Evolutionary conservation across 2,888 invertebrate genomes (phyloP).

Genomic region (Piscicola geometra): DNA sequence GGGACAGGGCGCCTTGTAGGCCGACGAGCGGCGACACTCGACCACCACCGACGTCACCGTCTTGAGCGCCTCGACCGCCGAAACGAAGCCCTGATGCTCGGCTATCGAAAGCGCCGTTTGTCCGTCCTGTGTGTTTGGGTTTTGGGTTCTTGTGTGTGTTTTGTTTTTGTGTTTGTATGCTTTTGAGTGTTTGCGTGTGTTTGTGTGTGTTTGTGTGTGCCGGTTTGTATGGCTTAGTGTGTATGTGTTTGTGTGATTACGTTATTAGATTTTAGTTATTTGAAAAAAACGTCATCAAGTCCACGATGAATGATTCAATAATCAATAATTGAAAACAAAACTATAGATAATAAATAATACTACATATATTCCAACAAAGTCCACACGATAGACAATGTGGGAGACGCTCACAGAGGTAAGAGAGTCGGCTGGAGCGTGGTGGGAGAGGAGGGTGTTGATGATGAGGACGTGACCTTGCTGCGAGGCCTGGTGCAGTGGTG

Average conservation of each 20-base stretch:
- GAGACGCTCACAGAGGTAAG: neutral
- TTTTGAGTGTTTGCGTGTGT: too few relatives aligned
- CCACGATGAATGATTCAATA: too few relatives aligned
- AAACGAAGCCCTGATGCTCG: slow-evolving; percentile 93
- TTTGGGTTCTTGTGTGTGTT: neutral
- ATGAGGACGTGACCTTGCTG: slow-evolving; percentile 82
- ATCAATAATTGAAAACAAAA: too few relatives aligned
- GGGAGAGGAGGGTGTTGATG: slow-evolving; percentile 28
- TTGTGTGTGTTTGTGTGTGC: too few relatives aligned
- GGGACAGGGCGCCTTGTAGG: slow-evolving; percentile 91
- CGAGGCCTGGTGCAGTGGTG: slow-evolving; percentile 85
- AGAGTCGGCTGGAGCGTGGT: slow-evolving; percentile 17
- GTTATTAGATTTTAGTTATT: neutral
- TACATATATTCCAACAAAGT: too few relatives aligned
- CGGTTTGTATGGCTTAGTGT: too few relatives aligned
- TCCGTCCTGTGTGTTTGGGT: slow-evolving; percentile 68
- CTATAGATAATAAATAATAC: too few relatives aligned
- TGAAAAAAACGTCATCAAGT: too few relatives aligned
- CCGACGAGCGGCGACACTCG: slow-evolving; percentile 64
- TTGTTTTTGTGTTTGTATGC: neutral
- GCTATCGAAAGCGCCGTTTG: slow-evolving; percentile 97
- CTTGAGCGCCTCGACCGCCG: slow-evolving; percentile 92
- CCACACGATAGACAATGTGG: neutral
- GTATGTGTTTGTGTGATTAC: too few relatives aligned
- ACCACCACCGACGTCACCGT: slow-evolving; percentile 74